These are phyloP conservation scores for Martes martes DNA, from an alignment of 2,113 vertebrate species.

Conservation along the genomic window DNA sequence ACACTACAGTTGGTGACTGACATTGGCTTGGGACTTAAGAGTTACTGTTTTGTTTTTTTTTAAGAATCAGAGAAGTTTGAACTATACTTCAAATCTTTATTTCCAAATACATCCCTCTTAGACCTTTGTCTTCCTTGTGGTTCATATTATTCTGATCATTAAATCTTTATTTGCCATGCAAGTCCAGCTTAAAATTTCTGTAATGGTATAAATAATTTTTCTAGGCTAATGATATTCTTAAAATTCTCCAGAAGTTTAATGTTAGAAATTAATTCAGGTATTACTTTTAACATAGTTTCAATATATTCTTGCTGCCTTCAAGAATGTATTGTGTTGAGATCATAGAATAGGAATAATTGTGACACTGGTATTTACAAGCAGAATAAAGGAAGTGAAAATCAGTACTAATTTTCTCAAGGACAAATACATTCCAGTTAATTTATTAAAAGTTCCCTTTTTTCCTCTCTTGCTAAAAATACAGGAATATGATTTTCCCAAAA, in stretches of 20 bases:
- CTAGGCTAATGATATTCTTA: not conserved
- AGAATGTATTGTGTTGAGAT: not conserved
- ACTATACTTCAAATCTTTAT: not conserved
- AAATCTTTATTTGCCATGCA: not conserved
- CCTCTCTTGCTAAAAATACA: not conserved
- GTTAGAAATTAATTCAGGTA: not conserved
- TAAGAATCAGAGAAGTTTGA: not conserved
- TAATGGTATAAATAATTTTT: not conserved
- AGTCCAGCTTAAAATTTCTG: not conserved
- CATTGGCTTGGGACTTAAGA: not conserved
- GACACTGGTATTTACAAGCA: not conserved
- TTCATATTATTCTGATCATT: not conserved
- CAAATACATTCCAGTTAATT: not conserved
- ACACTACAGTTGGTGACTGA: too few species aligned
- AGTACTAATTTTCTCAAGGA: not conserved
- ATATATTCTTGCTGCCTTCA: not conserved
- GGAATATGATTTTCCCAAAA: not conserved
- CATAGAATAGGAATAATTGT: not conserved
- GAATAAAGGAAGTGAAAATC: not conserved
- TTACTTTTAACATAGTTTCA: not conserved
- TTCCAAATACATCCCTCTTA: not conserved
- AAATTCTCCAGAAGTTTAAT: conserved; percentile 3
- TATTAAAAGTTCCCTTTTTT: conserved; percentile 24
- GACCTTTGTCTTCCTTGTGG: not conserved
- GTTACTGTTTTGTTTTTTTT: not conserved